These are phyloP conservation scores for Cisticola juncidis DNA, from an alignment of 2,113 vertebrate genomes.

Conservation along the genomic window DNA sequence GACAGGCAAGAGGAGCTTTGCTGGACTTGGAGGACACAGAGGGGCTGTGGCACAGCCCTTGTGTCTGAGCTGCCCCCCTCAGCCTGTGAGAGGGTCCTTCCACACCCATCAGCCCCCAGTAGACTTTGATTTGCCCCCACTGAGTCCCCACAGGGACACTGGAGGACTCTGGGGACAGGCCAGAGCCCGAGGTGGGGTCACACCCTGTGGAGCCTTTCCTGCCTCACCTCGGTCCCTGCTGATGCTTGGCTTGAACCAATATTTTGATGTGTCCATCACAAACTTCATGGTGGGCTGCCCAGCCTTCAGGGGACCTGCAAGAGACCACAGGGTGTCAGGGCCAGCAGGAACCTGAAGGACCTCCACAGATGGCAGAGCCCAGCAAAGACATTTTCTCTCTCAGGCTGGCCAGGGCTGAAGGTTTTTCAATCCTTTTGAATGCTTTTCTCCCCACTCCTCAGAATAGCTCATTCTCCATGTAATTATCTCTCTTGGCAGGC, in stretches of 20 bases:
- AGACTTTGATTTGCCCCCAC: not conserved
- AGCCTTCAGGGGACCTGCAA: slow-evolving; percentile 64
- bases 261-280: slow-evolving; percentile 91
- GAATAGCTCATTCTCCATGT: not conserved
- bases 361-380: not conserved
- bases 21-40: not conserved
- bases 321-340: not conserved
- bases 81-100: not conserved
- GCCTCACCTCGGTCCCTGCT: slow-evolving; percentile 83
- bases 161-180: not conserved
- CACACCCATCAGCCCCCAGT: rapidly evolving
- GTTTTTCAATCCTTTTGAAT: not conserved
- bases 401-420: not conserved
- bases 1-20: not conserved
- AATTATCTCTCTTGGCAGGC: slow-evolving; percentile 34
- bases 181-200: rapidly evolving
- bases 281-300: slow-evolving; percentile 90
- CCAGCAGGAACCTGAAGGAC: not conserved
- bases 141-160: too few relatives aligned
- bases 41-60: rapidly evolving
- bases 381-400: not conserved
- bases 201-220: not conserved
- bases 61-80: not conserved
- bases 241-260: slow-evolving; percentile 90
- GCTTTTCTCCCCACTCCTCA: not conserved